Evolutionary conservation across 2,888 invertebrate genomes (phyloP).

Genomic region (Lasioglossum marginatum): DNA sequence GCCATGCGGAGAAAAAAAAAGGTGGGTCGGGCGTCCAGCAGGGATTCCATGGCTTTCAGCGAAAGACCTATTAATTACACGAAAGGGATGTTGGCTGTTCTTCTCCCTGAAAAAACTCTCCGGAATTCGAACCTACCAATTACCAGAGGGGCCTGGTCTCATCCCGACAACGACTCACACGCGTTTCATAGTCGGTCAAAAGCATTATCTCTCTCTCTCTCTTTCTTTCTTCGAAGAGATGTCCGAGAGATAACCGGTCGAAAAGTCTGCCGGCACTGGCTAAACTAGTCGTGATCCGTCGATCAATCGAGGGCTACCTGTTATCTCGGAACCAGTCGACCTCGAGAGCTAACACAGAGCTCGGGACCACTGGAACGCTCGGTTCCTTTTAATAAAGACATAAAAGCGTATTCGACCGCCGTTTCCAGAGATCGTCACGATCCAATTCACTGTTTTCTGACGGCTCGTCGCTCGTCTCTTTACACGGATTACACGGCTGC

Average conservation of each 20-base stretch:
- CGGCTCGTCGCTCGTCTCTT: background rate
- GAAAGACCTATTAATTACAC: constrained; percentile 81
- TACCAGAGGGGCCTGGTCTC: constrained; percentile 69
- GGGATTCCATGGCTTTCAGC: constrained; percentile 19
- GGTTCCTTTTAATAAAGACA: constrained; percentile 46
- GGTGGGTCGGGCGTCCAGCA: background rate
- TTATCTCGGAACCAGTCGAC: constrained; percentile 47
- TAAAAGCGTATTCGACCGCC: constrained; percentile 16
- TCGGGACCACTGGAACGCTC: background rate
- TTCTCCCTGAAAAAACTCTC: background rate
- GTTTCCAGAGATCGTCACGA: constrained; percentile 15
- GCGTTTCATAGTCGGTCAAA: constrained; percentile 14
- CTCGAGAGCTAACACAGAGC: constrained; percentile 9
- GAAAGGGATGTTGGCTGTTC: constrained; percentile 63
- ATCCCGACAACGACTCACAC: background rate
- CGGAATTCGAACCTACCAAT: constrained; percentile 77
- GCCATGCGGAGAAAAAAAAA: background rate
- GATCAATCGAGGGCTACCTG: constrained; percentile 41
- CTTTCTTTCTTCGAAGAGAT: background rate
- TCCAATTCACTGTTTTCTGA: constrained; percentile 12
- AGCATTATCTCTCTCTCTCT: background rate
- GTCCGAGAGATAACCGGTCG: constrained; percentile 8
- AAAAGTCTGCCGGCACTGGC: background rate
- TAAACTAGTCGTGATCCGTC: constrained; percentile 36
- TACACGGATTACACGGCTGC: constrained; percentile 14